Percentiles rank a stretch among this genome's conserved stretches.
phyloP scores from a whole-genome alignment of 2,888 invertebrate species.

The Epinotia ramella region DNA sequence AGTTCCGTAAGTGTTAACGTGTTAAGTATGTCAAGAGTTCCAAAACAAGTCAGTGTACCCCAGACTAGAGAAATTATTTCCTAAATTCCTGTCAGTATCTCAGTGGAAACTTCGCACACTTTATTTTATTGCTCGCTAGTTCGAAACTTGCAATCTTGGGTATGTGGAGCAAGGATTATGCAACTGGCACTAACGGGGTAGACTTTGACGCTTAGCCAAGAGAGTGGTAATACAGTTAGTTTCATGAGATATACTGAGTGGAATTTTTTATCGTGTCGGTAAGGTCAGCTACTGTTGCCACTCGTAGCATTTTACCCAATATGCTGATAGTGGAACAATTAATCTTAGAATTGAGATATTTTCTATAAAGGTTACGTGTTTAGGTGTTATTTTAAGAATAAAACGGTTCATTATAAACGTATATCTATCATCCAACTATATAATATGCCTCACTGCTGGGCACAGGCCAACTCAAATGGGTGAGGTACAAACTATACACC shows the following conservation, averaged over 20 bases:
- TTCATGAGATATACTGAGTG: background rate
- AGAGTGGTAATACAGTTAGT: background rate
- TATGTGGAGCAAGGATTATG: slow-evolving; percentile 33
- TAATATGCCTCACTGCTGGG: too few species aligned
- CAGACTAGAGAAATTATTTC: slow-evolving; percentile 25
- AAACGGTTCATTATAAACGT: too few species aligned
- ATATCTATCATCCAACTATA: too few species aligned
- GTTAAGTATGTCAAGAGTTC: slow-evolving; percentile 10
- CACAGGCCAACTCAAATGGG: too few species aligned
- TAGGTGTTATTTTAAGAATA: too few species aligned
- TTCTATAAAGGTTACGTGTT: too few species aligned
- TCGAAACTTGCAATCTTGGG: slow-evolving; percentile 31
- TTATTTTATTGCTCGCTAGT: slow-evolving; percentile 39
- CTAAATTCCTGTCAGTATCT: slow-evolving; percentile 36
- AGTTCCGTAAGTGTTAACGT: background rate
- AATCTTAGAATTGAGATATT: too few species aligned
- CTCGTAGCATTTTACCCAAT: too few species aligned
- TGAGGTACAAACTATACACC: too few species aligned
- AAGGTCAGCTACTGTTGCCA: background rate
- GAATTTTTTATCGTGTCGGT: background rate
- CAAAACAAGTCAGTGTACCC: slow-evolving; percentile 20
- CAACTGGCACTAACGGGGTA: slow-evolving; percentile 6
- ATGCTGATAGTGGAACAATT: too few species aligned
- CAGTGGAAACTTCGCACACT: slow-evolving; percentile 34
- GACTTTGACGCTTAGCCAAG: slow-evolving; percentile 20